phyloP scores from a whole-genome alignment of 2,888 invertebrate genomes.

The Ophioninae sp. region DNA sequence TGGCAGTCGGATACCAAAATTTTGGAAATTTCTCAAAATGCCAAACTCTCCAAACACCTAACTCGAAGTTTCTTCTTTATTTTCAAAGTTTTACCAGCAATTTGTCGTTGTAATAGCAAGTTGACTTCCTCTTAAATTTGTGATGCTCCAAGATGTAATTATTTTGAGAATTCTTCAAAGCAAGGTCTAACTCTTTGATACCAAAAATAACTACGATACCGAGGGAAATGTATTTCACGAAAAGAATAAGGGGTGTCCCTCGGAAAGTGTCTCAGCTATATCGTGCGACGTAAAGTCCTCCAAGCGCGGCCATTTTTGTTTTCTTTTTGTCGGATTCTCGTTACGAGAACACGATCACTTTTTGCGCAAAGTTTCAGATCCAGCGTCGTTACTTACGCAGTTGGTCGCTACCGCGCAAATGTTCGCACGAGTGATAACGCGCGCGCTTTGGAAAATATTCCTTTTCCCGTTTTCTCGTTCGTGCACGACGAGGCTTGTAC shows the following conservation, averaged over 20 bases:
- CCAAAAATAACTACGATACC: too few species aligned
- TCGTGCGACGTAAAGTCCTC: neutral
- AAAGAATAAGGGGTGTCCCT: neutral
- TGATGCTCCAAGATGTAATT: too few species aligned
- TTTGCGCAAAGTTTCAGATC: neutral
- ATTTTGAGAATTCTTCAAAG: too few species aligned
- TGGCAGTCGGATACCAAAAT: too few species aligned
- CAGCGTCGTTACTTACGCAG: neutral
- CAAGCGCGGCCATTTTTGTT: neutral
- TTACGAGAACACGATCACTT: neutral
- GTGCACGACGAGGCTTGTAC: neutral
- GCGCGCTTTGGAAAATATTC: conserved; percentile 56
- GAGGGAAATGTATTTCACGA: neutral
- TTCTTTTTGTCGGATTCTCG: neutral
- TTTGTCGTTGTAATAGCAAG: too few species aligned
- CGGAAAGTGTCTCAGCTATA: neutral
- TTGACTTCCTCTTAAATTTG: too few species aligned
- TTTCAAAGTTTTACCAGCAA: too few species aligned
- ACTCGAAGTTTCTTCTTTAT: too few species aligned
- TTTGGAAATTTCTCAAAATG: too few species aligned
- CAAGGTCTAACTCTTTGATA: too few species aligned
- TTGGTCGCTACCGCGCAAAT: neutral
- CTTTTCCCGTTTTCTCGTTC: neutral
- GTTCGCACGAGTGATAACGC: conserved; percentile 59
- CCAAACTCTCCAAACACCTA: too few species aligned